Conservation (phyloP, 2,888 invertebrate species). For the Protonemura montana region DNA sequence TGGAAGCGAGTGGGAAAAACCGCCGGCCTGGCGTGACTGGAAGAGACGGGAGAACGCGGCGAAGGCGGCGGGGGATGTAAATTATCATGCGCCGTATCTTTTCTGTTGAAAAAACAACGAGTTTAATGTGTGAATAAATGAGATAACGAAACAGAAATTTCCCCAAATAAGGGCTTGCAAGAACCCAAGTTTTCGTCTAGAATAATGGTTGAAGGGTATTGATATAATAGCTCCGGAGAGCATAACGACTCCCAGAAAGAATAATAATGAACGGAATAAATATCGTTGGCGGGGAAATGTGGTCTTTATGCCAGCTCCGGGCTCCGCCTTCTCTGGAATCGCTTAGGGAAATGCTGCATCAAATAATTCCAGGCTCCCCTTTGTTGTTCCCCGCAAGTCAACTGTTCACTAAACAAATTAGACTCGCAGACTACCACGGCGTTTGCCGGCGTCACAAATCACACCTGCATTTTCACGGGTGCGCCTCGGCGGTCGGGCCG, state of each 20-base stretch:
- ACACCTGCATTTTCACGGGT: not conserved
- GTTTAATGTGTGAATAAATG: conserved; percentile 32
- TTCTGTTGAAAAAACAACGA: conserved; percentile 32
- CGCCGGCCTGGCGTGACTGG: not conserved
- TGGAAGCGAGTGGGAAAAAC: not conserved
- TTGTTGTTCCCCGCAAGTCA: not conserved
- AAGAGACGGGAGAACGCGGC: not conserved
- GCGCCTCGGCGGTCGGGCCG: not conserved
- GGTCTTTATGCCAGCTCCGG: not conserved
- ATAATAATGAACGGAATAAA: conserved; percentile 14
- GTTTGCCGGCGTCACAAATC: not conserved
- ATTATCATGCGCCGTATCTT: conserved; percentile 19
- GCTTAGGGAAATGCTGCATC: conserved; percentile 20
- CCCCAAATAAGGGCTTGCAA: not conserved
- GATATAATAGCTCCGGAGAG: conserved; percentile 15
- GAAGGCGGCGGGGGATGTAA: conserved; percentile 23
- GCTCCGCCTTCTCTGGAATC: not conserved
- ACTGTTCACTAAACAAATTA: not conserved
- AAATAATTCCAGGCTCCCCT: not conserved
- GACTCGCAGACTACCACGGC: not conserved
- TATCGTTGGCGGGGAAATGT: not conserved
- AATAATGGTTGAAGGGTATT: conserved; percentile 12
- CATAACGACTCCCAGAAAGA: not conserved
- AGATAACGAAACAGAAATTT: conserved; percentile 32
- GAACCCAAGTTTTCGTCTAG: conserved; percentile 7